Conservation (phyloP, 2,888 invertebrate genomes). For the Bellardia pandia region DNA sequence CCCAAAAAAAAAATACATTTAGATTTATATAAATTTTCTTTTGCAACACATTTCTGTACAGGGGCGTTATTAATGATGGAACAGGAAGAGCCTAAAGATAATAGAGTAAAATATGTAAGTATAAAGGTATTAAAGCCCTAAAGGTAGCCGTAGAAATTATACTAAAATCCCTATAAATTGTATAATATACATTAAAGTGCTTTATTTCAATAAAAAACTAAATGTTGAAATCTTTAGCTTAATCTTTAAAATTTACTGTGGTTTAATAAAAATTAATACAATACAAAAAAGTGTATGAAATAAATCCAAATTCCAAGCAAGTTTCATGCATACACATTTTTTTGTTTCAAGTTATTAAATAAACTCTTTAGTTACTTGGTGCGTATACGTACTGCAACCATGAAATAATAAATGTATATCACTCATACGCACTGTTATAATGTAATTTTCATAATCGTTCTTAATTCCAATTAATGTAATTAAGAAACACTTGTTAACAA, state of each 20-base stretch:
- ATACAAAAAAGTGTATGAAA: too few species aligned
- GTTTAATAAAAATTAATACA: too few species aligned
- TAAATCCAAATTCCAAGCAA: too few species aligned
- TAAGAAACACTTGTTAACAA: too few species aligned
- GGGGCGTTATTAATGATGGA: not conserved
- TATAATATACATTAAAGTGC: not conserved
- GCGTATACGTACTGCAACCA: too few species aligned
- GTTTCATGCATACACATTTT: too few species aligned
- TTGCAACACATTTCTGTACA: not conserved
- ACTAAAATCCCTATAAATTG: constrained; percentile 14
- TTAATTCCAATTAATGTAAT: too few species aligned
- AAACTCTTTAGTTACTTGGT: too few species aligned
- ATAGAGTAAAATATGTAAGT: not conserved
- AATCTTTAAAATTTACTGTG: not conserved
- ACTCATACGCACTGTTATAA: too few species aligned
- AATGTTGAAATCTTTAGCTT: not conserved
- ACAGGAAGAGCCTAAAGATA: not conserved
- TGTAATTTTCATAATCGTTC: too few species aligned
- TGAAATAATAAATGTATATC: too few species aligned
- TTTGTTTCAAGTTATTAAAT: too few species aligned
- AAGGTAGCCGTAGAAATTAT: constrained; percentile 20
- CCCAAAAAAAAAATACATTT: not conserved
- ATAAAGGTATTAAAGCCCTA: not conserved
- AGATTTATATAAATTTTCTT: constrained; percentile 28
- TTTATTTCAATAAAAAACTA: not conserved